phyloP scores from a whole-genome alignment of 2,888 invertebrate genomes.

The Ellobium chinense region DNA sequence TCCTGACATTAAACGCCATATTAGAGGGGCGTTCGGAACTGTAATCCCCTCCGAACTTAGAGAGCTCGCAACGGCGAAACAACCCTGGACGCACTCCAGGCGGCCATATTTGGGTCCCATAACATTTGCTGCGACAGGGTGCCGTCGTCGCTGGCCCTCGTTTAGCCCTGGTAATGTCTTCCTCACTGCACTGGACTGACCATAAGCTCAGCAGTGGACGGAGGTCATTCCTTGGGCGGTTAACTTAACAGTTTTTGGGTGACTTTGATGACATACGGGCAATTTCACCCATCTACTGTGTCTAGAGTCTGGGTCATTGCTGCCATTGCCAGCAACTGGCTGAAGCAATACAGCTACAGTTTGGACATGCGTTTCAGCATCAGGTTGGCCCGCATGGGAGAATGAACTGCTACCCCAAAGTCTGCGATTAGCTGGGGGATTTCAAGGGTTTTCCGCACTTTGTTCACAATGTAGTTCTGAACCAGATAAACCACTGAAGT shows the following conservation, averaged over 20 bases:
- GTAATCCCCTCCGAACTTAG: not conserved
- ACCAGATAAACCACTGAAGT: too few species aligned
- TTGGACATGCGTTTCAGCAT: too few species aligned
- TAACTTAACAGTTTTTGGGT: not conserved
- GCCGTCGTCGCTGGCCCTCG: not conserved
- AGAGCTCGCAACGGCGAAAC: not conserved
- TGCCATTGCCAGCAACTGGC: too few species aligned
- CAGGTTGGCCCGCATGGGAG: too few species aligned
- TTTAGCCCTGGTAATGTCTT: conserved; percentile 5
- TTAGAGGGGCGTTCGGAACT: not conserved
- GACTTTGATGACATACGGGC: too few species aligned
- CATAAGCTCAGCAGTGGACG: not conserved
- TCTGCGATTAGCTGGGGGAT: too few species aligned
- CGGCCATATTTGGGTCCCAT: conserved; percentile 27
- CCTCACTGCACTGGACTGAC: not conserved
- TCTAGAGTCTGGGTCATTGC: too few species aligned
- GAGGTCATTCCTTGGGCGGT: not conserved
- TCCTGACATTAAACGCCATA: not conserved
- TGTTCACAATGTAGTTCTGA: too few species aligned
- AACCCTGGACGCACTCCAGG: not conserved
- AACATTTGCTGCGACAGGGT: conserved; percentile 3
- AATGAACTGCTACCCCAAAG: too few species aligned
- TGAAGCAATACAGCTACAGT: too few species aligned
- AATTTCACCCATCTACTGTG: too few species aligned
- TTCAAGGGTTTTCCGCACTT: too few species aligned